These are phyloP conservation scores for Pheosia gnoma DNA, from an alignment of 2,888 invertebrate genomes.

Conservation along the genomic window DNA sequence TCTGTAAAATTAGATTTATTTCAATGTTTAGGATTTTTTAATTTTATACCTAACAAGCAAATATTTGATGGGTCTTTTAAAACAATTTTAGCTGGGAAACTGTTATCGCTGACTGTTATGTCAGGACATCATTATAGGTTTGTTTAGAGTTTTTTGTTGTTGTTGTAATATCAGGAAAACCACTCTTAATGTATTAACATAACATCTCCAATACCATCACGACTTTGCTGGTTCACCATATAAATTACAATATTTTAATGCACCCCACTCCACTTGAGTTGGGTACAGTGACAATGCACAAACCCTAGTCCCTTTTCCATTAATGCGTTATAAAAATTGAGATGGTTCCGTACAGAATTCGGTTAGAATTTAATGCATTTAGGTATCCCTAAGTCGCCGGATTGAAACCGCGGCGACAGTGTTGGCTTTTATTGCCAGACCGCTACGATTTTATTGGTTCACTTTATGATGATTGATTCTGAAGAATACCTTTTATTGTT, in stretches of 20 bases:
- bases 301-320: slow-evolving; percentile 5
- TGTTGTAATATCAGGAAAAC: background rate
- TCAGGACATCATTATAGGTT: too few relatives aligned
- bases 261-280: slow-evolving; percentile 7
- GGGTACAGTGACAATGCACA: slow-evolving; percentile 11
- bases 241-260: slow-evolving; percentile 2
- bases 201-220: background rate
- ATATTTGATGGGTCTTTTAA: too few relatives aligned
- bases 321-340: slow-evolving; percentile 3
- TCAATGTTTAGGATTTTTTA: too few relatives aligned
- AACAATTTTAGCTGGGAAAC: too few relatives aligned
- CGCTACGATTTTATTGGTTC: background rate
- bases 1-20: too few relatives aligned
- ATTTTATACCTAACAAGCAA: too few relatives aligned
- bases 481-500: background rate
- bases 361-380: slow-evolving; percentile 4
- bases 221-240: background rate
- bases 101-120: too few relatives aligned
- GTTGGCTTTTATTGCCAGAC: slow-evolving; percentile 2
- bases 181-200: background rate
- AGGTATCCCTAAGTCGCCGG: background rate
- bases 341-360: slow-evolving; percentile 4
- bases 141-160: too few relatives aligned
- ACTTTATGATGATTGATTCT: background rate
- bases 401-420: background rate